Evolutionary conservation across 1,140 invertebrate genomes (phyloP).

Genomic region (Subanguina moxae): DNA sequence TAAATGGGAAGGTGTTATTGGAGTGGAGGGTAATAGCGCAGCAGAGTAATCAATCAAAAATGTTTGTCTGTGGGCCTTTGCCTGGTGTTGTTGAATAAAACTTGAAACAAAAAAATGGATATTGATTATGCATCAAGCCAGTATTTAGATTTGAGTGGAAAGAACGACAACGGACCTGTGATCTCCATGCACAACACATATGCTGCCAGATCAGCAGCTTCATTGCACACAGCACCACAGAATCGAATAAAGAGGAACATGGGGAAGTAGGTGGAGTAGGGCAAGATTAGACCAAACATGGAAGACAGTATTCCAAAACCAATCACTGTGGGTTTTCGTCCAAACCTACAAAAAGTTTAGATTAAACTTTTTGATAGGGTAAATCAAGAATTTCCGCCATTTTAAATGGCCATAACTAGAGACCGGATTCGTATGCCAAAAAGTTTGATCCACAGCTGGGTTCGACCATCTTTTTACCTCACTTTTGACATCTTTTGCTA

Average conservation of each 20-base stretch:
- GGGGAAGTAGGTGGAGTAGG: constrained; percentile 57
- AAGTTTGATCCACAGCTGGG: too few relatives aligned
- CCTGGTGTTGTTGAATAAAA: not conserved
- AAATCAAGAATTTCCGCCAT: too few relatives aligned
- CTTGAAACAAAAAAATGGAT: too few relatives aligned
- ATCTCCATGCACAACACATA: constrained; percentile 55
- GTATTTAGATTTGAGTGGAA: constrained; percentile 8
- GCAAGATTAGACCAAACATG: constrained; percentile 54
- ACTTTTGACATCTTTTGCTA: too few relatives aligned
- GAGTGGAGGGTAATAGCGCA: too few relatives aligned
- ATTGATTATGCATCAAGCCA: too few relatives aligned
- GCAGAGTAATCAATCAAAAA: too few relatives aligned
- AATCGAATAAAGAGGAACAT: constrained; percentile 58
- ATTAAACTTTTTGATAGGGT: not conserved
- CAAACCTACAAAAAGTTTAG: constrained; percentile 30
- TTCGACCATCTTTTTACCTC: too few relatives aligned
- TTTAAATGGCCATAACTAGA: too few relatives aligned
- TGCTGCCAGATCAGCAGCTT: constrained; percentile 56
- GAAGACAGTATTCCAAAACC: constrained; percentile 58
- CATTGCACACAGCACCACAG: constrained; percentile 57
- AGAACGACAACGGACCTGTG: constrained; percentile 38
- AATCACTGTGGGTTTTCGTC: constrained; percentile 53
- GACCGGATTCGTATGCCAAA: too few relatives aligned
- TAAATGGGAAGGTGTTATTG: too few relatives aligned
- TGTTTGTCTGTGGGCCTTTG: not conserved